These are phyloP conservation scores for Oriolus oriolus DNA, from an alignment of 2,113 vertebrate species.

Conservation along the genomic window DNA sequence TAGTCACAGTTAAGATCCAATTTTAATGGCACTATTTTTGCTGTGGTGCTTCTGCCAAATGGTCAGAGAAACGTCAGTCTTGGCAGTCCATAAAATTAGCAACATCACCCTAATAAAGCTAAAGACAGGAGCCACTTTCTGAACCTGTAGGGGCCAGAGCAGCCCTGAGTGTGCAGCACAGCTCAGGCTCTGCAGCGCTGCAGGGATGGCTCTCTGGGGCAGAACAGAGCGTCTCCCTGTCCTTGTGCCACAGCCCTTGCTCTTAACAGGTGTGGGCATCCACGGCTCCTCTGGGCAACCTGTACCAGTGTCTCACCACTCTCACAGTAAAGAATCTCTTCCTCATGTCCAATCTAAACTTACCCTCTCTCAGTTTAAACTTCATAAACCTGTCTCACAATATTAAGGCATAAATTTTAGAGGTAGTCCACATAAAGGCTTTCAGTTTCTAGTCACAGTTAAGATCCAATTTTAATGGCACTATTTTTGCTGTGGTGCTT, in stretches of 20 bases:
- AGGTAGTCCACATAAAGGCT: constrained; percentile 1
- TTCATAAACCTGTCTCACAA: background rate
- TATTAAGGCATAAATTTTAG: constrained; percentile 13
- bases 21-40: constrained; percentile 54
- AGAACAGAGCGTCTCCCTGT: background rate
- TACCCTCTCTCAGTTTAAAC: no score
- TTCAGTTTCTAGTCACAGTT: background rate
- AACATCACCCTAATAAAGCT: background rate
- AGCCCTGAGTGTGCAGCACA: background rate
- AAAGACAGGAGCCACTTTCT: background rate
- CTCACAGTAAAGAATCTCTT: background rate
- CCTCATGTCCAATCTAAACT: background rate
- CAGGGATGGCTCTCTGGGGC: background rate
- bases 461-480: constrained; percentile 25
- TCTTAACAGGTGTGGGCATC: rapidly evolving
- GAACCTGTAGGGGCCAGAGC: background rate
- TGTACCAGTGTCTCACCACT: background rate
- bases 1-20: background rate
- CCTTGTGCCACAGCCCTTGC: background rate
- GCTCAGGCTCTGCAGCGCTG: background rate
- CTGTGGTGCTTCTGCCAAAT: constrained; percentile 12
- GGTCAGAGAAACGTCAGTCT: background rate
- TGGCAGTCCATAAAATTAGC: background rate
- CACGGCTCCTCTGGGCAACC: background rate
- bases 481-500: constrained; percentile 34